phyloP scores from a whole-genome alignment of 2,888 invertebrate genomes.

The Spisula solida region DNA sequence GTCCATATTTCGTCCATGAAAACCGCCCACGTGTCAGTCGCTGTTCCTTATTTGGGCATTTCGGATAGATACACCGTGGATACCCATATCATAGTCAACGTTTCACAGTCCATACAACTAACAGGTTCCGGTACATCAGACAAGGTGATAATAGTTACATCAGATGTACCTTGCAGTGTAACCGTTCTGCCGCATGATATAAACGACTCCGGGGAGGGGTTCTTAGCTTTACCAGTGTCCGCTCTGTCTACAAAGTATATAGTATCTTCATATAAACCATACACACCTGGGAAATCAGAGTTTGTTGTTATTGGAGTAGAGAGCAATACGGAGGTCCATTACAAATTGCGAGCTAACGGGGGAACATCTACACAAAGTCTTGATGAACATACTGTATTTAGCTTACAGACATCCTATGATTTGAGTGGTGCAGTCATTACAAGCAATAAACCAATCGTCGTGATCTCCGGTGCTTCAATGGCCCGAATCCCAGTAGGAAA shows the following conservation, averaged over 20 bases:
- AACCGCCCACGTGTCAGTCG: not conserved
- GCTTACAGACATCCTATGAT: not conserved
- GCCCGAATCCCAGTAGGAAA: not conserved
- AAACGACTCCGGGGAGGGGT: constrained; percentile 12
- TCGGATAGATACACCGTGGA: not conserved
- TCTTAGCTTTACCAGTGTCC: constrained; percentile 1
- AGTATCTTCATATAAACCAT: constrained; percentile 13
- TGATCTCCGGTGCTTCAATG: not conserved
- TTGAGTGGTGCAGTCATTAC: constrained; percentile 16
- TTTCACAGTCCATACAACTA: constrained; percentile 14
- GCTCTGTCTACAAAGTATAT: constrained; percentile 20
- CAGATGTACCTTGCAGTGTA: constrained; percentile 18
- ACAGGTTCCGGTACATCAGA: not conserved
- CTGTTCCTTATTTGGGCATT: not conserved
- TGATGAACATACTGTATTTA: constrained; percentile 3
- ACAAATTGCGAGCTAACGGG: not conserved
- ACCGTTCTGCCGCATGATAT: constrained; percentile 2
- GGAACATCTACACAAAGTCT: not conserved
- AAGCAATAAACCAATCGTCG: constrained; percentile 35
- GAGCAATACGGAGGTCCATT: not conserved
- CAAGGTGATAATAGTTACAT: constrained; percentile 18
- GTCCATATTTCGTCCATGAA: constrained; percentile 20
- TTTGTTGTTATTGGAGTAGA: not conserved
- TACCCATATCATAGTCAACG: constrained; percentile 4
- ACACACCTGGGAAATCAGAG: not conserved